A percentile compares a stretch with the other conserved stretches of the same genome.
Evolutionary conservation across 1,140 invertebrate genomes (phyloP).

Genomic region (Ceratosolen solmsi): DNA sequence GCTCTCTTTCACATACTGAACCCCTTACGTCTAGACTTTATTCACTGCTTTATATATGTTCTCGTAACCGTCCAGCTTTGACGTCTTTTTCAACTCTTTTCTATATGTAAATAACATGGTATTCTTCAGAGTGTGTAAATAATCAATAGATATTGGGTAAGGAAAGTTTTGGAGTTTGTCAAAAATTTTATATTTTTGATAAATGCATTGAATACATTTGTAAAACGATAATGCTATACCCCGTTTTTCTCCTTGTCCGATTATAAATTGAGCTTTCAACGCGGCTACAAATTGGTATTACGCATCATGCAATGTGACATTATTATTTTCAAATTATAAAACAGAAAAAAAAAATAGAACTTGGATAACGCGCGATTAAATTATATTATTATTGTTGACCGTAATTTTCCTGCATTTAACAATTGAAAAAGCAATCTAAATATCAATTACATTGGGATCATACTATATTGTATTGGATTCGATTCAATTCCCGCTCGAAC

Average conservation of each 20-base stretch:
- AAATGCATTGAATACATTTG: neutral
- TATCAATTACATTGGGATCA: constrained; percentile 32
- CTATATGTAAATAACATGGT: neutral
- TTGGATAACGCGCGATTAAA: no score
- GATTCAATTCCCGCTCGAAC: constrained; percentile 26
- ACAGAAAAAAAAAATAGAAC: no score
- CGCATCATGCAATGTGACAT: neutral
- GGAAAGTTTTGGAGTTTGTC: neutral
- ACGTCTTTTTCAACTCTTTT: neutral
- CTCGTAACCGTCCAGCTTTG: neutral
- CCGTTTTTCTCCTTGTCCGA: neutral
- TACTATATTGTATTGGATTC: constrained; percentile 36
- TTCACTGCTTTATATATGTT: neutral
- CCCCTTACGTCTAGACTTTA: constrained; percentile 30
- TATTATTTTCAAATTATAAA: neutral
- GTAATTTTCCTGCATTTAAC: constrained; percentile 1
- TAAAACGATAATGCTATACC: no score
- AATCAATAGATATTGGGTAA: neutral
- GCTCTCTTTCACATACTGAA: neutral
- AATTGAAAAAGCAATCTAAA: constrained; percentile 26
- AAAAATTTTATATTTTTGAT: neutral
- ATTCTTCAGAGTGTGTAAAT: neutral
- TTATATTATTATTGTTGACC: neutral
- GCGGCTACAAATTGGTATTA: neutral
- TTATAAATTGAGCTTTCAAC: neutral